These are phyloP conservation scores for Amphiprion ocellaris DNA, from an alignment of 2,113 vertebrate species.

Conservation along the genomic window DNA sequence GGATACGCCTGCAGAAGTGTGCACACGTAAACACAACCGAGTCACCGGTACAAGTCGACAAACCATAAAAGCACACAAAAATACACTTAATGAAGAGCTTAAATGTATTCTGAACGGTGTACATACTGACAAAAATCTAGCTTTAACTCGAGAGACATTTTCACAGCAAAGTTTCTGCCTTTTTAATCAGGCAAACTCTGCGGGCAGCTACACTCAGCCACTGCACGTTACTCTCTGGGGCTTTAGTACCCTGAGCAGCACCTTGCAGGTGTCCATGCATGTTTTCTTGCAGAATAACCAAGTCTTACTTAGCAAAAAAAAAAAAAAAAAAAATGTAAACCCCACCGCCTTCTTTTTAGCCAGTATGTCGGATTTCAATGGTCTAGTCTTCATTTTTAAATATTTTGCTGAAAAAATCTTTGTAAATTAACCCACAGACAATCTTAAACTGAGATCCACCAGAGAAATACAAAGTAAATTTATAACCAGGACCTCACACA, in stretches of 20 bases:
- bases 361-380: no score
- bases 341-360: no score
- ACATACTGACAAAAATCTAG: accelerated
- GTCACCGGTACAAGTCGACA: background rate
- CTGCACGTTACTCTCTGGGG: accelerated
- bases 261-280: conserved; percentile 30
- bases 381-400: no score
- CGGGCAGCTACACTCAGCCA: conserved; percentile 31
- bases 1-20: conserved; percentile 49
- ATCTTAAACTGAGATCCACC: no score
- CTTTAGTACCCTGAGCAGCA: accelerated
- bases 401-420: no score
- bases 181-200: conserved; percentile 66
- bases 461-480: no score
- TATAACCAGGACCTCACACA: no score
- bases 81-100: accelerated
- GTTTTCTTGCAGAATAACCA: no score
- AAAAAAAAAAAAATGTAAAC: no score
- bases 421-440: no score
- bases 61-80: background rate
- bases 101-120: accelerated
- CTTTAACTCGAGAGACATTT: background rate
- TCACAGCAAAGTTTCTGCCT: conserved; percentile 3
- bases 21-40: conserved; percentile 52
- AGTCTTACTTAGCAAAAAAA: no score